Base-by-base conservation (phyloP, 2,888 invertebrate genomes). In the Polydrusus tereticollis region DNA sequence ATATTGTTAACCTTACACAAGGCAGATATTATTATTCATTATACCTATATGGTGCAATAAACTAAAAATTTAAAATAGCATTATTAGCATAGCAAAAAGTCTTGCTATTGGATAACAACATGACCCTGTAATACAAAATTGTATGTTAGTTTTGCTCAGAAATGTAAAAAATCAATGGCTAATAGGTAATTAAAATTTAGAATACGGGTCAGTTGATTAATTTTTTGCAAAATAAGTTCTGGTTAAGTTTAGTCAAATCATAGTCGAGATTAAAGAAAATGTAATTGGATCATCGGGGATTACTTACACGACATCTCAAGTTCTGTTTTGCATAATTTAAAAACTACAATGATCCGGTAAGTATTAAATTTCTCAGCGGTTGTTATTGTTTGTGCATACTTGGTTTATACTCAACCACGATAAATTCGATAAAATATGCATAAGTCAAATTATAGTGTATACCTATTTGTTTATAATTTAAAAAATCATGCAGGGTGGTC, bases 161-260 rank as follows among this genome's bases (percentile, higher is more conserved):
- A 43, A 4, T 16, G 20, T 10, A 20, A 18, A 45, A n/a, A 45
- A 18, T 45, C 3, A 20, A 45, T 45, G 10, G 45, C 20, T 23
- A 23, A 50, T 23, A 50, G 12, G 12, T 50, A 50, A 23, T 50
- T 45, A 20, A 45, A 18, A 50, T 50, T 50, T 23, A 50, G 50
- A 50, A 23, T 50, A 50, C 21, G n/a, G 50, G 50, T 23, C 23
- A 50, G n/a, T 23, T 23, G 23, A 50, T 47, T 50, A 14, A 23
- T 50, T 21, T 20, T 45, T 18, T 45, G 45, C 45, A 45, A 10
- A 45, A 20, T 43, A 18, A 2, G 3, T 23, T 23, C 23, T 23
- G 50, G 14, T 21, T 50, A 50, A 50, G n/a, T n/a, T 26, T 5
- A 26, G 3, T 26, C 3, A 5, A 26, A 26, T 26, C 7, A 16